phyloP scores from a whole-genome alignment of 2,888 invertebrate species.

The Melitaea athalia region DNA sequence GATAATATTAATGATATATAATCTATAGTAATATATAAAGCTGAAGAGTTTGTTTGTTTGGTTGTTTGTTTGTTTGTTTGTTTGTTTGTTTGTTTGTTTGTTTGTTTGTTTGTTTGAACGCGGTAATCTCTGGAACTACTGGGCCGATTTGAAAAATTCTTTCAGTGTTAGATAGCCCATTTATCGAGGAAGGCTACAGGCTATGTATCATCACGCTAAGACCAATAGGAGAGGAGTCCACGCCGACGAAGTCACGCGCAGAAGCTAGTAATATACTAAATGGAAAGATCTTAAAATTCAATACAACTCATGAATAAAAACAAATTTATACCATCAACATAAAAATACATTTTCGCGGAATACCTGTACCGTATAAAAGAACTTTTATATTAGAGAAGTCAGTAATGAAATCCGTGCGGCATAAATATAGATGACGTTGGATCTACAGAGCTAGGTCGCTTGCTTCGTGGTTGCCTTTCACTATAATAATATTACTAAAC shows the following conservation, averaged over 20 bases:
- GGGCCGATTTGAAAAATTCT: too few species aligned
- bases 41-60: too few species aligned
- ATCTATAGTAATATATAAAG: too few species aligned
- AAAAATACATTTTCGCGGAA: conserved; percentile 5
- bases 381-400: conserved; percentile 44
- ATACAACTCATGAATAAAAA: not conserved
- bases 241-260: too few species aligned
- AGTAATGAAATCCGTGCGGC: conserved; percentile 47
- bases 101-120: too few species aligned
- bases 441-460: conserved; percentile 43
- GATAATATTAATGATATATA: not conserved
- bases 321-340: conserved; percentile 8
- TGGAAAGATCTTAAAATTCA: not conserved
- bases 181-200: too few species aligned
- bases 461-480: conserved; percentile 71
- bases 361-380: conserved; percentile 16
- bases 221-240: too few species aligned
- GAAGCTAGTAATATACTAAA: not conserved
- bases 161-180: too few species aligned
- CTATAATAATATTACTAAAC: conserved; percentile 56
- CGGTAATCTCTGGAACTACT: too few species aligned
- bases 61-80: too few species aligned
- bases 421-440: conserved; percentile 47
- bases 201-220: too few species aligned
- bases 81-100: too few species aligned